Conservation (phyloP, 2,888 invertebrate species). For the Nasonovia ribisnigri region DNA sequence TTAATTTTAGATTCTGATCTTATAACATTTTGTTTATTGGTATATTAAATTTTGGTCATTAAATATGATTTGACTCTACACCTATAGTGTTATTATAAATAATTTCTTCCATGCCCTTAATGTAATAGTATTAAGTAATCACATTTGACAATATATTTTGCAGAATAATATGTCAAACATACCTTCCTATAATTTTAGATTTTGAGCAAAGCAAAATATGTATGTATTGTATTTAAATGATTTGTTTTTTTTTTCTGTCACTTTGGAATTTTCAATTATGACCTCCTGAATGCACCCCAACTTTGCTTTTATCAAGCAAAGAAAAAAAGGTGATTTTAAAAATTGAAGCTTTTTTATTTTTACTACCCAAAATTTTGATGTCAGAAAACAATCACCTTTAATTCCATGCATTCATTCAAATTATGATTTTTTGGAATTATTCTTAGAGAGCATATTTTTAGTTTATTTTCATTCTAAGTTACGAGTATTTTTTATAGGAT, state of each 20-base stretch:
- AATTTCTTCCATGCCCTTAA: neutral
- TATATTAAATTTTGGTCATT: neutral
- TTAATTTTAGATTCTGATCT: neutral
- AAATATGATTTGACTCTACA: neutral
- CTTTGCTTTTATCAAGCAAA: too few species aligned
- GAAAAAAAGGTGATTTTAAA: too few species aligned
- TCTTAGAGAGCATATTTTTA: neutral
- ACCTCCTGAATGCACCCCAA: too few species aligned
- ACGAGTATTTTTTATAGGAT: too few species aligned
- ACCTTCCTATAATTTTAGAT: neutral
- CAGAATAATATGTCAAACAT: neutral
- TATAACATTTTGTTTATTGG: neutral
- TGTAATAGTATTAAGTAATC: neutral
- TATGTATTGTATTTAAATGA: too few species aligned
- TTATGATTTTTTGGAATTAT: neutral
- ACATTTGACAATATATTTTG: neutral
- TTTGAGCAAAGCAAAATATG: too few species aligned
- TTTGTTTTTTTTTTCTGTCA: too few species aligned
- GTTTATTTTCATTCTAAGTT: too few species aligned
- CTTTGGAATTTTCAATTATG: too few species aligned
- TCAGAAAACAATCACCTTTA: neutral
- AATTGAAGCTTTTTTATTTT: too few species aligned
- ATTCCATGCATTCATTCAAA: neutral
- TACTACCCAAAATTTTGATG: too few species aligned
- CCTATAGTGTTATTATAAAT: neutral